Evolutionary conservation across 2,113 vertebrate genomes (phyloP).

Genomic region (Salvelinus namaycush): DNA sequence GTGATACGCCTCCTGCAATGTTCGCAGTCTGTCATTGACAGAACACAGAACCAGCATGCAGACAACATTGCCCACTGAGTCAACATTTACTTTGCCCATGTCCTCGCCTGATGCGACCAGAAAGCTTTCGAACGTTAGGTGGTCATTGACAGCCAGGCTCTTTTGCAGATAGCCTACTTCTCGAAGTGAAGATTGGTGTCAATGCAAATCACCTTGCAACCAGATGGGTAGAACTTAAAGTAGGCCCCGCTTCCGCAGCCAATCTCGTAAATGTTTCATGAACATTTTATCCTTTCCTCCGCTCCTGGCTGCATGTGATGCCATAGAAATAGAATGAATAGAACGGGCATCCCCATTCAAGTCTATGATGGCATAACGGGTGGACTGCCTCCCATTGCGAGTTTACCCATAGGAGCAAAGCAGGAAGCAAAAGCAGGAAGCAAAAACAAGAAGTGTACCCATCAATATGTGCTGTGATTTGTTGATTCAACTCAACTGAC

Average conservation of each 20-base stretch:
- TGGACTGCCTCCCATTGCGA: too few species aligned
- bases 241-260: not conserved
- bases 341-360: too few species aligned
- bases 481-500: too few species aligned
- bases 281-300: not conserved
- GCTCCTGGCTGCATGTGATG: too few species aligned
- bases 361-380: too few species aligned
- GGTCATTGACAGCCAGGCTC: conserved; percentile 71
- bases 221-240: not conserved
- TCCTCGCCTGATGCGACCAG: conserved; percentile 76
- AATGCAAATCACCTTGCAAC: conserved; percentile 70
- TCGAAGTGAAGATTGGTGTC: conserved; percentile 82
- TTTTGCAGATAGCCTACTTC: conserved; percentile 55
- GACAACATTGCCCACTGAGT: conserved; percentile 79
- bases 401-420: too few species aligned
- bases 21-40: conserved; percentile 44
- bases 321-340: too few species aligned
- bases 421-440: too few species aligned
- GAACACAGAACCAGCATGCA: conserved; percentile 84
- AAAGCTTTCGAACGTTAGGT: conserved; percentile 74
- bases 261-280: not conserved
- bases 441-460: too few species aligned
- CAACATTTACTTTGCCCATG: conserved; percentile 69
- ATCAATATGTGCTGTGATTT: too few species aligned
- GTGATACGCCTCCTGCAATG: conserved; percentile 74